Evolutionary conservation across 2,888 invertebrate genomes (phyloP), one percentile per base, ranked within the genome.

Genomic region (Nineta flava): DNA sequence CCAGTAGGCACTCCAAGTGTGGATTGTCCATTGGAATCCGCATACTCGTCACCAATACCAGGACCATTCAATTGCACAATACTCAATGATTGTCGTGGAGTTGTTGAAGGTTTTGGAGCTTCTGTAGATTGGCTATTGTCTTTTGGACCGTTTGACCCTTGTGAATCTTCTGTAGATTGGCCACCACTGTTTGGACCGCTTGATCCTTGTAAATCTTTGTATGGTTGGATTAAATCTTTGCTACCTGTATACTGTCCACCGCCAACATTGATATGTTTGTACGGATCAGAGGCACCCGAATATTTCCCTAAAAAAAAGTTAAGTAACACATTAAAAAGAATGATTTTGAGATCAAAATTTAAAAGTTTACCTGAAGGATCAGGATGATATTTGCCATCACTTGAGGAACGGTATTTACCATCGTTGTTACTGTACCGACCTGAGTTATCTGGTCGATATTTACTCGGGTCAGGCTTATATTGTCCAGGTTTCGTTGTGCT

Each of bases 1-100:
- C 60, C 62, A 1, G 32, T 47, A 0, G 58, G 57, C 1, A 56
- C 57, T 3, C 50, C 50, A 1, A 57, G 55, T 0, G 58, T 60
- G 0, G 50, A 51, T 1, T 58, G 58, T 0, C 56, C 59, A 51
- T 50, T 57, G 55, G 13, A 62, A 62, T 58, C 59, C 1, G 54
- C 54, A 5, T 26, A 26, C 7, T 26, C 13, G 21, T 13, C 44
- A 3, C 38, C 47, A 19, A 38, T 13, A 12, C 47, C 35, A 34
- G 21, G 13, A 32, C 46, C 48, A 9, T 51, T 15, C 12, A 12
- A 5, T 6, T 12, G 12, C 9, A 26, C 7, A 26, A 26, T 26
- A 26, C 7, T 26, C 7, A 26, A 6, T 26, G 26, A 7, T 26
- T 3, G 26, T 7, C 26, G 26, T 26, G 26, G 26, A 3, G 26